phyloP scores from a whole-genome alignment of 2,113 vertebrate species.

The Lepus europaeus region DNA sequence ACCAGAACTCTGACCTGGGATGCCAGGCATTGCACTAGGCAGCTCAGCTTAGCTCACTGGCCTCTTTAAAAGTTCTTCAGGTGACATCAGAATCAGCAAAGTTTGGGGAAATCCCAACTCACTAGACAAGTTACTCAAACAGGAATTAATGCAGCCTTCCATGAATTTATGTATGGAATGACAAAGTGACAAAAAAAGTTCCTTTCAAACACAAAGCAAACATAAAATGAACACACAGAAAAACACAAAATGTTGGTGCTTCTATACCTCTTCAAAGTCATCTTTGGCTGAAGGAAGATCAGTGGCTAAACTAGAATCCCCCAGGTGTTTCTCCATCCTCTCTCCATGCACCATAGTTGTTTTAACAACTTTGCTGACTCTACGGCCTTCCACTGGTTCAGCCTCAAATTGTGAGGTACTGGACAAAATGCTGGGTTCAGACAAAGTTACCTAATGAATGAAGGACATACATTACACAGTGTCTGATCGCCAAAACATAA shows the following conservation, averaged over 20 bases:
- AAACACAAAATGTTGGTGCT: not conserved
- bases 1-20: too few relatives aligned
- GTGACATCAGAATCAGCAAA: accelerated
- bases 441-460: slow-evolving; percentile 90
- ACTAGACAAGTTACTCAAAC: not conserved
- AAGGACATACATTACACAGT: slow-evolving; percentile 58
- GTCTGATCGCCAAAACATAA: not conserved
- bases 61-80: not conserved
- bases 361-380: slow-evolving; percentile 97
- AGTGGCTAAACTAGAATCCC: slow-evolving; percentile 92
- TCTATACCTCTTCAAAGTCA: slow-evolving; percentile 96
- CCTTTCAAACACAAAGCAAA: not conserved
- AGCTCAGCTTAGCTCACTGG: too few relatives aligned
- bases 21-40: too few relatives aligned
- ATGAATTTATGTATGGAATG: not conserved
- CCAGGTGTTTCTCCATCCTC: slow-evolving; percentile 93
- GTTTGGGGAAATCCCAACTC: not conserved
- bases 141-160: not conserved
- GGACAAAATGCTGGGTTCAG: slow-evolving; percentile 88
- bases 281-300: slow-evolving; percentile 97
- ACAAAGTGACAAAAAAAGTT: not conserved
- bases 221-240: not conserved
- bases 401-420: slow-evolving; percentile 92
- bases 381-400: slow-evolving; percentile 94
- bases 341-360: slow-evolving; percentile 95